Percentiles rank a stretch among this genome's conserved stretches.
These are phyloP conservation scores for Pollachius pollachius DNA, from an alignment of 2,113 vertebrate species.

Conservation along the genomic window DNA sequence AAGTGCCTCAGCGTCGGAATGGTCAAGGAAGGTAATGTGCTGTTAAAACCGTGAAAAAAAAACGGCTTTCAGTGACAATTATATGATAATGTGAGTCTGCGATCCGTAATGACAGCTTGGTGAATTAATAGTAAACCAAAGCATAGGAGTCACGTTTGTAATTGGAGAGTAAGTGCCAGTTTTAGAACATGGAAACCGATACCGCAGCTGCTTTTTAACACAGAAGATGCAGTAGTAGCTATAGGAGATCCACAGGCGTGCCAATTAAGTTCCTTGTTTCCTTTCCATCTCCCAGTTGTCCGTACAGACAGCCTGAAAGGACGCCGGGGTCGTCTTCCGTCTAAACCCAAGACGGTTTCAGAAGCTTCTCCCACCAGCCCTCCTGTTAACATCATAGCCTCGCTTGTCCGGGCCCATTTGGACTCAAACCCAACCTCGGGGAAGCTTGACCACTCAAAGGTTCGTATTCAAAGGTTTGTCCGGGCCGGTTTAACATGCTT, in stretches of 20 bases:
- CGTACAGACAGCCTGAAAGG: conserved; percentile 93
- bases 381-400: conserved; percentile 82
- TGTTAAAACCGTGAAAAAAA: conserved; percentile 17
- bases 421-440: conserved; percentile 82
- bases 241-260: conserved; percentile 21
- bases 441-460: conserved; percentile 92
- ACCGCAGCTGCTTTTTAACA: conserved; percentile 30
- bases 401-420: conserved; percentile 85
- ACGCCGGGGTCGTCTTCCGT: conserved; percentile 86
- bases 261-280: not conserved
- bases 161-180: conserved; percentile 40
- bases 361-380: conserved; percentile 69
- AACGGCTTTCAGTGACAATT: conserved; percentile 21
- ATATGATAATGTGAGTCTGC: not conserved
- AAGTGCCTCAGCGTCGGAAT: conserved; percentile 94
- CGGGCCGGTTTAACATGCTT: not conserved
- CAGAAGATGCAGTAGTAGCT: not conserved
- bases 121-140: conserved; percentile 37
- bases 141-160: conserved; percentile 23
- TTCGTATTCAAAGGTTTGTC: conserved; percentile 48
- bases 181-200: conserved; percentile 47
- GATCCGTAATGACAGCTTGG: conserved; percentile 37
- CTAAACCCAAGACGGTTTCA: conserved; percentile 80
- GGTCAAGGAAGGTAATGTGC: conserved; percentile 91
- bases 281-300: conserved; percentile 75